A percentile compares a stretch with the other conserved stretches of the same genome.
Conservation (phyloP, 2,113 vertebrate species). For the Piprites chloris region DNA sequence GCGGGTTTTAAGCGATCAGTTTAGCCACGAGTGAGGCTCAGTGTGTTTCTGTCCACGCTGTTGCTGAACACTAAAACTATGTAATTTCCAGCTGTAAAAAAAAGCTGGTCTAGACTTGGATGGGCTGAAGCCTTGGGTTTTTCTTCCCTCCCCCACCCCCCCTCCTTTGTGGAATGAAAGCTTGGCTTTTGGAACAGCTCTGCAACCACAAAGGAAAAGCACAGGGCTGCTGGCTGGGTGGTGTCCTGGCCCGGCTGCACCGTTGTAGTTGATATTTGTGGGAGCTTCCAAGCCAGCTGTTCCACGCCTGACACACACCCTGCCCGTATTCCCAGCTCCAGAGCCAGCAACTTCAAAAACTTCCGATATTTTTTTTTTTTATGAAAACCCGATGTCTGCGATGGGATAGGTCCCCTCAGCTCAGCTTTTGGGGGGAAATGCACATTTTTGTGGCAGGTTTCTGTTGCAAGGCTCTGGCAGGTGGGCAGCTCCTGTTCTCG, state of each 20-base stretch:
- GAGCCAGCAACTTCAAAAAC: background rate
- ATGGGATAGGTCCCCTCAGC: background rate
- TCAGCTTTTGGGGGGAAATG: background rate
- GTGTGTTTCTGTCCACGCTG: rapidly evolving
- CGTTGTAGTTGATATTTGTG: background rate
- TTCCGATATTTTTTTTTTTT: background rate
- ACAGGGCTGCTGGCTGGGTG: constrained; percentile 34
- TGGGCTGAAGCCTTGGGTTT: background rate
- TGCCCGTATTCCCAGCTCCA: constrained; percentile 27
- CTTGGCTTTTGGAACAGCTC: constrained; percentile 7
- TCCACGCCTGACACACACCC: constrained; percentile 29
- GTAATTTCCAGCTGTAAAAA: background rate
- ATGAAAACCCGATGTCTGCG: background rate
- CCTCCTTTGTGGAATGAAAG: background rate
- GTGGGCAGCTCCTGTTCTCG: background rate
- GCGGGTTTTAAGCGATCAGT: background rate
- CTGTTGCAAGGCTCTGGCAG: background rate
- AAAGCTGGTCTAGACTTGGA: background rate
- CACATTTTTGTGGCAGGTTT: background rate
- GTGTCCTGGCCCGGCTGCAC: background rate
- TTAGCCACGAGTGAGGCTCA: background rate
- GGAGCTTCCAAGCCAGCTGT: constrained; percentile 38
- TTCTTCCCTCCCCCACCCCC: background rate
- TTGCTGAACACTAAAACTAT: background rate
- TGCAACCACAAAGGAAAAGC: constrained; percentile 47